Percentiles rank a stretch among this genome's conserved stretches.
Evolutionary conservation across 92 coral and sea anemone species (phyloP).

Genomic region (Siderastrea siderea): DNA sequence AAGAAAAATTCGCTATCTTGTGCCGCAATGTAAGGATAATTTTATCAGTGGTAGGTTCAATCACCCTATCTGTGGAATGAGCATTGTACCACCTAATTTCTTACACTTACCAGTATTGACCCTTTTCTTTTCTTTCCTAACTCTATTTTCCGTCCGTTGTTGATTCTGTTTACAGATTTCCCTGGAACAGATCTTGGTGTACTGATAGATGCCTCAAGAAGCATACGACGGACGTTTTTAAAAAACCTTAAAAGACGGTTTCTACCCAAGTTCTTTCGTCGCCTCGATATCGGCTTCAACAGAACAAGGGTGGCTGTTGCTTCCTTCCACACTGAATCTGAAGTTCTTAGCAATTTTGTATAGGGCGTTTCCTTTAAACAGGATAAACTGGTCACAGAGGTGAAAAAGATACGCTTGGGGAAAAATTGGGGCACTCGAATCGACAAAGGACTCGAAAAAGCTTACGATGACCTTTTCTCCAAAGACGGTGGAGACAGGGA

Average conservation of each 20-base stretch:
- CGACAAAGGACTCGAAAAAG: constrained; percentile 1
- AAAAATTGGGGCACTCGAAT: neutral
- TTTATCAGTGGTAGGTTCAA: no score
- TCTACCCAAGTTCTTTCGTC: neutral
- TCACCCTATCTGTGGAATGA: no score
- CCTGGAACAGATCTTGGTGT: neutral
- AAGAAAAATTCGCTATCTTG: no score
- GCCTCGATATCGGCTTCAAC: neutral
- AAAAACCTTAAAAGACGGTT: neutral
- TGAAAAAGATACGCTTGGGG: neutral
- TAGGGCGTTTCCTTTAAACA: neutral
- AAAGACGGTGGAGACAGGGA: constrained; percentile 11
- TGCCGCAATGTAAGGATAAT: no score
- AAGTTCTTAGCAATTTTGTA: neutral
- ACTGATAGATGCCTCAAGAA: neutral
- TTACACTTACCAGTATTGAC: no score
- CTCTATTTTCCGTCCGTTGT: neutral
- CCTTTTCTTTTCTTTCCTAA: no score
- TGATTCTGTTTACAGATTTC: neutral
- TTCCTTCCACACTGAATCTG: neutral
- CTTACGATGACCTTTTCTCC: neutral
- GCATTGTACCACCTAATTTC: no score
- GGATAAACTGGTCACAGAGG: neutral
- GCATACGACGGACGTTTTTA: neutral
- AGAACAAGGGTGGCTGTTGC: neutral